These are phyloP conservation scores for Phylloscopus whistleri DNA, from an alignment of 2,113 vertebrate species.

Conservation along the genomic window DNA sequence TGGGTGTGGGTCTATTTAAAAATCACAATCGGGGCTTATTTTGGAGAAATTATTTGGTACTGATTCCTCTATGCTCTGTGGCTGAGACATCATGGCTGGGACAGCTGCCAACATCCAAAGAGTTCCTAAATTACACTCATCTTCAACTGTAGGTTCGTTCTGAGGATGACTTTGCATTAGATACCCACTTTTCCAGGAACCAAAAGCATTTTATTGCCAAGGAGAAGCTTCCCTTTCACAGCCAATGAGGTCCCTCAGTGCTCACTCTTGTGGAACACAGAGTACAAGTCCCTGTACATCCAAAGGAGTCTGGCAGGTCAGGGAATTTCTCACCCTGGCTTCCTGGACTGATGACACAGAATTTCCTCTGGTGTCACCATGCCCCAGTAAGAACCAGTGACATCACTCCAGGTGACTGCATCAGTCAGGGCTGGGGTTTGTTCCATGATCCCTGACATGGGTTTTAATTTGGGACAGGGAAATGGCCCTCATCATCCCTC, in stretches of 20 bases:
- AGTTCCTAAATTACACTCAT: not conserved
- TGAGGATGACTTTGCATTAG: not conserved
- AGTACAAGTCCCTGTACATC: not conserved
- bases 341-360: not conserved
- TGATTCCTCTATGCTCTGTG: not conserved
- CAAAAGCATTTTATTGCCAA: not conserved
- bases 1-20: not conserved
- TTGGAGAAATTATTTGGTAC: not conserved
- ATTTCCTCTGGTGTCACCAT: not conserved
- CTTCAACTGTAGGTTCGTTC: not conserved
- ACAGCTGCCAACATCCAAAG: not conserved
- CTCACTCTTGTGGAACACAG: not conserved
- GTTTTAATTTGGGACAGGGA: not conserved
- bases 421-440: not conserved
- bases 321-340: not conserved
- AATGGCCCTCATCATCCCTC: not conserved
- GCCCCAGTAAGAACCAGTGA: not conserved
- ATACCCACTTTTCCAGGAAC: not conserved
- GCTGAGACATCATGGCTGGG: not conserved
- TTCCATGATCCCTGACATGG: not conserved
- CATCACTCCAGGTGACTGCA: not conserved
- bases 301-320: not conserved
- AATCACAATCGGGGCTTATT: rapidly evolving
- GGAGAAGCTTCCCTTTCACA: not conserved
- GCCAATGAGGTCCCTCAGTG: not conserved